Base-by-base conservation (phyloP, 1,140 invertebrate genomes). In the Penaeus indicus region DNA sequence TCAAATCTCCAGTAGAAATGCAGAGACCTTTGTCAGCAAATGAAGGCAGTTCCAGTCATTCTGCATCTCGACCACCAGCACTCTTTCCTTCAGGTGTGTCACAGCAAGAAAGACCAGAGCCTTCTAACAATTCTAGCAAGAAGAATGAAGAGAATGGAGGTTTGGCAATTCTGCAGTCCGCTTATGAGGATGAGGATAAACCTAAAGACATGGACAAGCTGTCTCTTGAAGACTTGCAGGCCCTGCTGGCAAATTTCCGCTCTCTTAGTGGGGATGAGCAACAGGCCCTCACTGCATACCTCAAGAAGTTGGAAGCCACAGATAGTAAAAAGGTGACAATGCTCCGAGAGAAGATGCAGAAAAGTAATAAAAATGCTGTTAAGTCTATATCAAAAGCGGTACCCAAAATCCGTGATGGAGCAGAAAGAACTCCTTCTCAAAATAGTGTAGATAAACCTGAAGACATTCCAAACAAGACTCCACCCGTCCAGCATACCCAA, bases 151-250 rank as follows among this genome's bases (percentile, higher is more conserved):
- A 77, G 27, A 63, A 77, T 18, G 82, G 82, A 67, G 90, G 88
- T 32, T 85, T 91, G 38, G 42, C 75, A 25, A 62, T 89, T 11
- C 82, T 91, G 63, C 88, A 89, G 47, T 72, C 72, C 75, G 88
- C 90, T 25, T 91, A 91, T 90, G 88, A 90, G 11, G 85, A 91
- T 85, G 88, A 91, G 54, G 80, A 80, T 69, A 63, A 78, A 42
- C 75, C 42, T 63, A 82, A 79, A 38, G 88, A 91, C 75, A 91
- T 91, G 90, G 88, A 85, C 11, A 91, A 89, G 32, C 77, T 91
- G 32, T 88, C 87, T 61, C 62, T 88, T 60, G 87, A 88, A 42
- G 87, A 88, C 62, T 88, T 88, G 42, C 25, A 77, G 25, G 82
- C 87, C 78, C 82, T 88, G 25, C 25, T 88, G 54, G 81, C 60